Evolutionary conservation across 2,113 vertebrate genomes (phyloP).

Genomic region (Phoxinus phoxinus): DNA sequence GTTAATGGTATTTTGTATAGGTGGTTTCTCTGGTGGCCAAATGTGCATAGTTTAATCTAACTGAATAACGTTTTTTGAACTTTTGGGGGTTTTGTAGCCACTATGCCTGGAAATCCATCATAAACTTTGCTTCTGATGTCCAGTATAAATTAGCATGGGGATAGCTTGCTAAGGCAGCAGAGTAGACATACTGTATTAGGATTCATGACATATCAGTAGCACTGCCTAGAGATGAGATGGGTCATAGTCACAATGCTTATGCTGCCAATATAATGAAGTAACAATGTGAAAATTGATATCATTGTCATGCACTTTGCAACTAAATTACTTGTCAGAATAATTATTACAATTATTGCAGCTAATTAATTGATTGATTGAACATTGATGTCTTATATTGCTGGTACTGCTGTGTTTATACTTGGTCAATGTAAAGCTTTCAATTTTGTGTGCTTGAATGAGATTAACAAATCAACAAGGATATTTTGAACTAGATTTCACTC

Average conservation of each 20-base stretch:
- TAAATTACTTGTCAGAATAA: too few species aligned
- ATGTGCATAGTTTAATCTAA: conserved; percentile 34
- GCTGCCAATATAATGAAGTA: too few species aligned
- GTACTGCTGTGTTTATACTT: neutral
- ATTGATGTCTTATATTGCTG: neutral
- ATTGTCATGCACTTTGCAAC: too few species aligned
- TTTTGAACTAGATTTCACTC: too few species aligned
- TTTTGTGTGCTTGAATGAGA: too few species aligned
- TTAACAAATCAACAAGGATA: too few species aligned
- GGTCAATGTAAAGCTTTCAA: neutral
- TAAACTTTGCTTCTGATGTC: conserved; percentile 6
- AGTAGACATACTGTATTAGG: neutral
- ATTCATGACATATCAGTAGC: neutral
- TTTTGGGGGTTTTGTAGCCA: neutral
- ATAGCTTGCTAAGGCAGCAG: neutral
- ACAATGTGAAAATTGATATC: too few species aligned
- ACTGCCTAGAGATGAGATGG: neutral
- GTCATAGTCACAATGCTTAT: neutral
- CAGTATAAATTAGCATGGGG: neutral
- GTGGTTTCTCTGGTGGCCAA: conserved; percentile 49
- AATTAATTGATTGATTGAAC: neutral
- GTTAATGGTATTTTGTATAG: conserved; percentile 57
- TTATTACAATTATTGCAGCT: neutral
- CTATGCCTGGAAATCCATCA: neutral
- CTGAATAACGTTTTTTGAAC: too few species aligned